Percentiles rank a stretch among this genome's conserved stretches.
Conservation (phyloP, 2,797 vertebrate genomes). For the Xerus rutilus region DNA sequence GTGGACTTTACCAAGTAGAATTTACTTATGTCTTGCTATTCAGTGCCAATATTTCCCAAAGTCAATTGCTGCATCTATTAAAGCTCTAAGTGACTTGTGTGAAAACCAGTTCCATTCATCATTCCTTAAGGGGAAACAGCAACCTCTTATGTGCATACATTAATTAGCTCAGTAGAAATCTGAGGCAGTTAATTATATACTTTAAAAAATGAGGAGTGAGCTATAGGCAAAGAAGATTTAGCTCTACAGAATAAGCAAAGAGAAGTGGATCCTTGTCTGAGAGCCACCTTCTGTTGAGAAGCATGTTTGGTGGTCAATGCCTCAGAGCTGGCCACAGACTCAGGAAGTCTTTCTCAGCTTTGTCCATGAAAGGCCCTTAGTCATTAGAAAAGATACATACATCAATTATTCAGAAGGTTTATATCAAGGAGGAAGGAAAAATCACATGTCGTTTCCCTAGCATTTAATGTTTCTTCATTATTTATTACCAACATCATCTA, state of each 20-base stretch:
- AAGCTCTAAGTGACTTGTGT: slow-evolving; percentile 52
- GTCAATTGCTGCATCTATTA: slow-evolving; percentile 37
- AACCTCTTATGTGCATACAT: slow-evolving; percentile 50
- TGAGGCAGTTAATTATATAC: slow-evolving; percentile 80
- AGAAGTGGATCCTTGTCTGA: accelerated
- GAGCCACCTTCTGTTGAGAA: not conserved
- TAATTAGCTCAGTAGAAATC: slow-evolving; percentile 85
- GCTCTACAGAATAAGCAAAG: not conserved
- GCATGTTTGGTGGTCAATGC: not conserved
- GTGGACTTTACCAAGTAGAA: not conserved
- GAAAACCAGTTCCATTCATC: slow-evolving; percentile 64
- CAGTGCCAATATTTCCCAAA: not conserved
- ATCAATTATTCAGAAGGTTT: slow-evolving; percentile 69
- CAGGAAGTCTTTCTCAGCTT: not conserved
- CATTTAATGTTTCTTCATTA: slow-evolving; percentile 52
- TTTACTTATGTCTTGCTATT: not conserved
- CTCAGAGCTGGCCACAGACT: not conserved
- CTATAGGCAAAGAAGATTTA: slow-evolving; percentile 69
- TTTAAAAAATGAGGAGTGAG: not conserved
- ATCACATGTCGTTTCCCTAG: slow-evolving; percentile 2
- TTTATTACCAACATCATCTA: slow-evolving; percentile 40
- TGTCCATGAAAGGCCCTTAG: not conserved
- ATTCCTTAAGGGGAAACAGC: slow-evolving; percentile 53
- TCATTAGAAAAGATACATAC: not conserved
- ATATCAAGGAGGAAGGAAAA: slow-evolving; percentile 53